Percentiles rank a stretch among this genome's conserved stretches.
Conservation (phyloP, 2,888 invertebrate species). For the Drosophila borealis region DNA sequence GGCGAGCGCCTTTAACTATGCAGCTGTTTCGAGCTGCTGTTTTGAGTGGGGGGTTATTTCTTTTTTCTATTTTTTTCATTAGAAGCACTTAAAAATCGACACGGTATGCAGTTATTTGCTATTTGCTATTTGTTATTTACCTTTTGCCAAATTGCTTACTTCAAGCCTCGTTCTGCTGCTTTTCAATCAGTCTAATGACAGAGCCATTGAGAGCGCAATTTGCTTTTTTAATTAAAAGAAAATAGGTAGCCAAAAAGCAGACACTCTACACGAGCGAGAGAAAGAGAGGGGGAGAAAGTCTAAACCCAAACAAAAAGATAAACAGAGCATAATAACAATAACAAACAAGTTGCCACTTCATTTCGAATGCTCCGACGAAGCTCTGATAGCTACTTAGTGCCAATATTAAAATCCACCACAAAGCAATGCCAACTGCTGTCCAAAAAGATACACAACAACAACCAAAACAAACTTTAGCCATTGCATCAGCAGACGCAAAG, state of each 20-base stretch:
- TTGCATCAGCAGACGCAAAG: conserved; percentile 2
- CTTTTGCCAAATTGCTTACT: conserved; percentile 70
- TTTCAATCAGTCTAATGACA: conserved; percentile 77
- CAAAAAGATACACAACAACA: conserved; percentile 61
- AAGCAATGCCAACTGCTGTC: conserved; percentile 51
- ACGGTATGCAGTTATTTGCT: conserved; percentile 74
- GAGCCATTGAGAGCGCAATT: conserved; percentile 58
- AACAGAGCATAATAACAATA: conserved; percentile 73
- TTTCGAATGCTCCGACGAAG: conserved; percentile 67
- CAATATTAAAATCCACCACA: conserved; percentile 73
- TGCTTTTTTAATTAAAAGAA: conserved; percentile 77
- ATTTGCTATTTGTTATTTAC: conserved; percentile 70
- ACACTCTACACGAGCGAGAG: conserved; percentile 26
- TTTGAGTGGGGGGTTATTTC: conserved; percentile 37
- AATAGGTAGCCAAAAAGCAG: conserved; percentile 59
- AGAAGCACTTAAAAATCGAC: conserved; percentile 77
- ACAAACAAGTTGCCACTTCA: conserved; percentile 79
- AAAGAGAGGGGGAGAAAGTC: background rate
- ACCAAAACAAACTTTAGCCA: conserved; percentile 14
- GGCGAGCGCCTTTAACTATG: conserved; percentile 50
- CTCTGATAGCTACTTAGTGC: conserved; percentile 70
- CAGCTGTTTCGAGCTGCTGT: conserved; percentile 52
- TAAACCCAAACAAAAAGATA: conserved; percentile 58
- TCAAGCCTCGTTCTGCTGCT: conserved; percentile 49
- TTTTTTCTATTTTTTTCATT: conserved; percentile 46